Evolutionary conservation across 2,797 vertebrate species (phyloP), one percentile per base, ranked within the genome.

Genomic region (Sebastes steindachneri): DNA sequence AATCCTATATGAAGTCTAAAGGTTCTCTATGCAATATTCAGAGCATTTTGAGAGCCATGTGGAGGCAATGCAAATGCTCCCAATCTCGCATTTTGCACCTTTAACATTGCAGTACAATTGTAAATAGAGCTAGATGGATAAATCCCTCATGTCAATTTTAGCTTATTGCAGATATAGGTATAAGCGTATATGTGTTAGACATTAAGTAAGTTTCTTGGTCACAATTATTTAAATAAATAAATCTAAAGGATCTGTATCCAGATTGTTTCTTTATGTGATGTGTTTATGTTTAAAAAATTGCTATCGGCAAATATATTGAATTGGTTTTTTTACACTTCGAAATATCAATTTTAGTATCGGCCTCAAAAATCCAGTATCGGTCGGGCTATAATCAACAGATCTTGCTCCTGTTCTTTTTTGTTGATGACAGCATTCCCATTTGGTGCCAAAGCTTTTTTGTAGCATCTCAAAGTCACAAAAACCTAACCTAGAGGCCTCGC

Each of bases 391-490:
- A 35, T 29, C 59, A 26, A 41, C 31, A 64, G 35, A 72, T 72
- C 2, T 35, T 59, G 48, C 26, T 79, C 10, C 28, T 29, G 1
- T 60, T 81, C 65, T 57, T 23, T 68, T 58, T 57, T 58, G 64
- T 73, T 73, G 21, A 58, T 53, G 28, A 37, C 54, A 33, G 17
- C 28, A 21, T 79, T 0, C 1, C 5, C 8, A 21, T 83, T 74
- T 57, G 21, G 77, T 51, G 70, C 68, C 9, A 33, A 72, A 14
- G 7, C 15, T 21, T 59, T 65, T 54, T 54, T 79, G 48, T 37
- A 19, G 12, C 51, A 28, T 45, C 33, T 67, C 21, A 77, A 35
- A 48, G 59, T 77, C 33, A 29, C 25, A 25, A 54, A 80, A 86
- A 23, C 1, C 37, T 19, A 21, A 72, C 23, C 10, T 19, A 15